Conservation (phyloP, 2,888 invertebrate species). For the Agrotis clavis region DNA sequence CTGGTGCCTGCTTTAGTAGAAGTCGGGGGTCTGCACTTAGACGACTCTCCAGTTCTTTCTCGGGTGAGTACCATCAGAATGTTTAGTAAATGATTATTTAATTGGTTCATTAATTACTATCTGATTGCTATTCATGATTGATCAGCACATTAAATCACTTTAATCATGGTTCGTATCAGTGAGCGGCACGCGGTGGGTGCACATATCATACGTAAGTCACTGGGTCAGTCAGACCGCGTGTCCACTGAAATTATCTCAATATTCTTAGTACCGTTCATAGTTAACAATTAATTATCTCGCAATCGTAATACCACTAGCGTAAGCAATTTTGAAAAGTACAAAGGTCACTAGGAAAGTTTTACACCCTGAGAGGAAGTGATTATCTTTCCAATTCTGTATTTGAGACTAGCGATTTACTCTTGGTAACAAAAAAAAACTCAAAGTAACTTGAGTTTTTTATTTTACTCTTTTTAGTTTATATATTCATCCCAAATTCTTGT, state of each 20-base stretch:
- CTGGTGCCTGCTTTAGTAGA: slow-evolving; percentile 90
- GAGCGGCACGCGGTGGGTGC: slow-evolving; percentile 42
- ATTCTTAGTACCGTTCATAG: slow-evolving; percentile 33
- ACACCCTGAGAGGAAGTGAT: neutral
- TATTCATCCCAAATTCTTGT: too few species aligned
- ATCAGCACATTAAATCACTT: slow-evolving; percentile 41
- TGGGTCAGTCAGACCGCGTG: slow-evolving; percentile 69
- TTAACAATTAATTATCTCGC: slow-evolving; percentile 25
- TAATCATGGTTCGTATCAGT: slow-evolving; percentile 39
- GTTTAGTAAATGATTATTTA: slow-evolving; percentile 5
- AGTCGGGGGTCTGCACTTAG: slow-evolving; percentile 91
- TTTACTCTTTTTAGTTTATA: too few species aligned
- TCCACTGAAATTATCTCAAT: slow-evolving; percentile 50
- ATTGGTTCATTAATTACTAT: slow-evolving; percentile 24
- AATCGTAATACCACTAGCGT: neutral
- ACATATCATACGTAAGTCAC: slow-evolving; percentile 67
- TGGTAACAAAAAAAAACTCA: too few species aligned
- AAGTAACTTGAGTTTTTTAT: too few species aligned
- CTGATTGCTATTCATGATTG: slow-evolving; percentile 11
- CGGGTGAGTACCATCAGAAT: slow-evolving; percentile 75
- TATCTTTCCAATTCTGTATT: neutral
- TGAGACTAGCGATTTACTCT: neutral
- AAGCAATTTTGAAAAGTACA: slow-evolving; percentile 21
- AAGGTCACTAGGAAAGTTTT: slow-evolving; percentile 14
- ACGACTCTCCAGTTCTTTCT: slow-evolving; percentile 83